phyloP scores from a whole-genome alignment of 2,113 vertebrate genomes.

The Erpornis zantholeuca region DNA sequence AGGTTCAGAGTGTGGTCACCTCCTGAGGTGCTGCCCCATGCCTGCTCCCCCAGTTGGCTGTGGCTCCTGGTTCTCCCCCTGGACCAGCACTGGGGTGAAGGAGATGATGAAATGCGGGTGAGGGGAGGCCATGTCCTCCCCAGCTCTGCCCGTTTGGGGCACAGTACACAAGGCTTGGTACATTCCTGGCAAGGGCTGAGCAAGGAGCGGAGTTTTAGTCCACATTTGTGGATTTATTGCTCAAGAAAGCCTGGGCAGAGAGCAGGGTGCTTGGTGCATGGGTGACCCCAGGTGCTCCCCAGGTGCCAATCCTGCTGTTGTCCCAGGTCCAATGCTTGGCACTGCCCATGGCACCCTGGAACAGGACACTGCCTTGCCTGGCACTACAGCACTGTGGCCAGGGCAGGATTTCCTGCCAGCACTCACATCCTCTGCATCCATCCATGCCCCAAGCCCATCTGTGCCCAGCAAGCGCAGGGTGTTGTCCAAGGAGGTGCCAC shows the following conservation, averaged over 20 bases:
- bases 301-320: accelerated
- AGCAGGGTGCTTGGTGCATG: accelerated
- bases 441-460: not conserved
- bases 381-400: accelerated
- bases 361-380: not conserved
- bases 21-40: accelerated
- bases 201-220: not conserved
- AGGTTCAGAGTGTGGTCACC: accelerated
- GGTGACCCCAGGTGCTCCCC: not conserved
- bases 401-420: not conserved
- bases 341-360: accelerated
- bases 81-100: not conserved
- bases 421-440: not conserved
- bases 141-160: not conserved
- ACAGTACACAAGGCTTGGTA: not conserved
- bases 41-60: not conserved
- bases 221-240: not conserved
- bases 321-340: not conserved
- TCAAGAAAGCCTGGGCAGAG: not conserved
- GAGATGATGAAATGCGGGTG: not conserved
- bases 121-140: not conserved
- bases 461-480: too few relatives aligned
- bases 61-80: not conserved
- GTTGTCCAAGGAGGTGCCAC: not conserved
- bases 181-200: not conserved